Evolutionary conservation across 1,140 invertebrate genomes (phyloP).

Genomic region (Caenorhabditis inopinata): DNA sequence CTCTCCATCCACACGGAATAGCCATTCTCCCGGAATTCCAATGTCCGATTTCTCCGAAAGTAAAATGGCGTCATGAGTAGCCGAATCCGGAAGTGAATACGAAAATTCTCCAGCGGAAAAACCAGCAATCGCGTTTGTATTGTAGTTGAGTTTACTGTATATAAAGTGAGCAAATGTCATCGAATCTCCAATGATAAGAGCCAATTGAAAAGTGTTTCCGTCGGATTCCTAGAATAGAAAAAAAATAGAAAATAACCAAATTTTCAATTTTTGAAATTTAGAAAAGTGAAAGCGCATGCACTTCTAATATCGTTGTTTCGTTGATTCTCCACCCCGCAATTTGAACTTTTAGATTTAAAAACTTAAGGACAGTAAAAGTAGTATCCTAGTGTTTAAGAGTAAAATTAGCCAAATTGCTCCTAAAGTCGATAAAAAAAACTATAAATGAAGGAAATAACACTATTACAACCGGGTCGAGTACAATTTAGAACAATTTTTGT

Average conservation of each 20-base stretch:
- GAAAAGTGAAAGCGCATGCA: too few relatives aligned
- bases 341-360: too few relatives aligned
- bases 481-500: neutral
- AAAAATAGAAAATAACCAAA: too few relatives aligned
- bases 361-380: too few relatives aligned
- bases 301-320: too few relatives aligned
- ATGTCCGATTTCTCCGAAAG: slow-evolving; percentile 47
- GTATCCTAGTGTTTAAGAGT: too few relatives aligned
- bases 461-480: too few relatives aligned
- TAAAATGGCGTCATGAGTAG: slow-evolving; percentile 44
- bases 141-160: slow-evolving; percentile 46
- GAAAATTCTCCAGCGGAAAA: slow-evolving; percentile 34
- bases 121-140: slow-evolving; percentile 40
- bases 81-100: slow-evolving; percentile 47
- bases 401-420: too few relatives aligned
- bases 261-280: too few relatives aligned
- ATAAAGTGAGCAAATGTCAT: slow-evolving; percentile 49
- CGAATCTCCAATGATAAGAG: slow-evolving; percentile 42
- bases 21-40: slow-evolving; percentile 53
- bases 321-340: too few relatives aligned
- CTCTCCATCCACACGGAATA: slow-evolving; percentile 43
- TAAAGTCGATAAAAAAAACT: too few relatives aligned
- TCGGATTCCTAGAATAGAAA: slow-evolving; percentile 29
- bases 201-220: slow-evolving; percentile 48
- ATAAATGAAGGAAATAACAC: too few relatives aligned